Percentiles rank a stretch among this genome's conserved stretches.
Evolutionary conservation across 2,113 vertebrate genomes (phyloP).

Genomic region (Tylochromis polylepis): DNA sequence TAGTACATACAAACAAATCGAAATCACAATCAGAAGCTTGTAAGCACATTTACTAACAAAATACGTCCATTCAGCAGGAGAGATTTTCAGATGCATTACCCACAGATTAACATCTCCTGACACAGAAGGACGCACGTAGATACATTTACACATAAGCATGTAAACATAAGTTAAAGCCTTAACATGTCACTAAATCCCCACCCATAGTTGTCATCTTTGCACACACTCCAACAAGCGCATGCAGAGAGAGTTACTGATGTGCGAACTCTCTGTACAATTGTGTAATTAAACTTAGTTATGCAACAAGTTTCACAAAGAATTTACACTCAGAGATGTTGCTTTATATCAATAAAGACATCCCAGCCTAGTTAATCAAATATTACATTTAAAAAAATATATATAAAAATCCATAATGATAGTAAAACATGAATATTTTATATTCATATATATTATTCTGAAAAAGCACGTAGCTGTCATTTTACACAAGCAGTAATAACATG

Average conservation of each 20-base stretch:
- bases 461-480: not conserved
- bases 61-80: not conserved
- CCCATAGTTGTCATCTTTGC: not conserved
- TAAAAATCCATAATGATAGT: not conserved
- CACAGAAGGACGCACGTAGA: not conserved
- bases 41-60: conserved; percentile 3
- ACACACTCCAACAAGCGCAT: not conserved
- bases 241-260: not conserved
- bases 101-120: not conserved
- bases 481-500: not conserved
- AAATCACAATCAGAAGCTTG: not conserved
- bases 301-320: not conserved
- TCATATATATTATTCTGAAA: not conserved
- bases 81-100: not conserved
- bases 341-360: not conserved
- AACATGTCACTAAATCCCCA: conserved; percentile 1
- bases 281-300: not conserved
- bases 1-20: not conserved
- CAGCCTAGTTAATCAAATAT: not conserved
- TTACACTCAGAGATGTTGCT: not conserved
- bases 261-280: not conserved
- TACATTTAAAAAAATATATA: not conserved
- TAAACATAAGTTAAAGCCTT: not conserved
- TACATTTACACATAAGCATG: not conserved
- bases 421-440: not conserved